These are phyloP conservation scores for Boloria euphrosyne DNA, from an alignment of 2,888 invertebrate species.

Conservation along the genomic window DNA sequence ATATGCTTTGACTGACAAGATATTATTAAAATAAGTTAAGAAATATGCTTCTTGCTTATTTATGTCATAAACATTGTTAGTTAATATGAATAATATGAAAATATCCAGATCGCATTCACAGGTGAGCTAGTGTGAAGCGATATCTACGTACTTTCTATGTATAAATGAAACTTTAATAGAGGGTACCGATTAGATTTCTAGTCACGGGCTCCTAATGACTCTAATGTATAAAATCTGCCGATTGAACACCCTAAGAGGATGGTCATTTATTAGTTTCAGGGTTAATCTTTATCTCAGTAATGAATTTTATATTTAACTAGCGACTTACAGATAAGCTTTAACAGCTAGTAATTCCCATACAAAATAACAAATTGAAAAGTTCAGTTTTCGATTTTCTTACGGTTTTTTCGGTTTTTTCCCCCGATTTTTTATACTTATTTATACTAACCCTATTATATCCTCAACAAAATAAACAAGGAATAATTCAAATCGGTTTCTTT, in stretches of 20 bases:
- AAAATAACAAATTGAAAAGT: too few species aligned
- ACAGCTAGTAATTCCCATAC: too few species aligned
- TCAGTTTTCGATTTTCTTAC: too few species aligned
- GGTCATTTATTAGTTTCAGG: conserved; percentile 6
- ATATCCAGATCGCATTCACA: not conserved
- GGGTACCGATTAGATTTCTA: conserved; percentile 48
- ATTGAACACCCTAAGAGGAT: conserved; percentile 17
- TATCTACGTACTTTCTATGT: not conserved
- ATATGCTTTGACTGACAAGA: not conserved
- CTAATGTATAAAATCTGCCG: conserved; percentile 54
- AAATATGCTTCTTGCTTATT: not conserved
- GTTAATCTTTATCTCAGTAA: too few species aligned
- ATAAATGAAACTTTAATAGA: conserved; percentile 26
- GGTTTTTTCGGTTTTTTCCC: too few species aligned
- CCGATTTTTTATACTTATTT: too few species aligned
- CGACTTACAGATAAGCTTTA: too few species aligned
- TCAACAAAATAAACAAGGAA: too few species aligned
- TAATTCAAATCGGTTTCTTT: too few species aligned
- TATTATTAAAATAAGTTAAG: not conserved
- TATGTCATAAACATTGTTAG: too few species aligned
- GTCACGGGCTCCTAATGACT: conserved; percentile 61
- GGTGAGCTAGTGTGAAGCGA: conserved; percentile 3
- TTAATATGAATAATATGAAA: not conserved
- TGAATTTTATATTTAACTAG: too few species aligned
- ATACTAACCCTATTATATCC: too few species aligned